phyloP scores from a whole-genome alignment of 2,888 invertebrate species.

The Eupithecia subfuscata region DNA sequence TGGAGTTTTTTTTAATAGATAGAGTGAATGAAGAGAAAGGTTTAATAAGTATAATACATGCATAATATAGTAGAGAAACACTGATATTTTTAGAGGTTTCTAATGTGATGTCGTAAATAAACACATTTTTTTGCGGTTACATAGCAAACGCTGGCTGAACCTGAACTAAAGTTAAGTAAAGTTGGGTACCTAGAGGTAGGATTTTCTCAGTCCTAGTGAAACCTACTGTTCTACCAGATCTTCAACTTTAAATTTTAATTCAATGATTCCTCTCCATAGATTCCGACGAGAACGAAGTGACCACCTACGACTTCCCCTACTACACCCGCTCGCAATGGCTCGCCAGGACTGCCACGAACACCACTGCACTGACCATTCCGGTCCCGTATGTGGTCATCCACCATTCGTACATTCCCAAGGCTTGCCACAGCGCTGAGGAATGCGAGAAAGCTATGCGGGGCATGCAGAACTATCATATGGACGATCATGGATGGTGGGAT shows the following conservation, averaged over 20 bases:
- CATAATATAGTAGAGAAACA: too few species aligned
- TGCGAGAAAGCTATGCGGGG: conserved; percentile 85
- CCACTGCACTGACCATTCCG: conserved; percentile 78
- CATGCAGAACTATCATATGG: conserved; percentile 87
- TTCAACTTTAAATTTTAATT: neutral
- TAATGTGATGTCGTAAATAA: too few species aligned
- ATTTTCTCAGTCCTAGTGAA: too few species aligned
- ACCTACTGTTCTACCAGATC: too few species aligned
- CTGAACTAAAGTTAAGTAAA: too few species aligned
- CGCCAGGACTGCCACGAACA: conserved; percentile 80
- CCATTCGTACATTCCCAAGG: conserved; percentile 86
- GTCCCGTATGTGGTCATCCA: conserved; percentile 89
- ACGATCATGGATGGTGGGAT: conserved; percentile 86
- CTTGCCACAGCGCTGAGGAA: conserved; percentile 78
- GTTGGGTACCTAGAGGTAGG: too few species aligned
- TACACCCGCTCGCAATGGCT: conserved; percentile 84
- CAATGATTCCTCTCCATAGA: conserved; percentile 16
- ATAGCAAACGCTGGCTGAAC: too few species aligned
- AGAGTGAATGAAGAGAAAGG: too few species aligned
- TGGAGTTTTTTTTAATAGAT: too few species aligned
- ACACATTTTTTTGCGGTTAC: too few species aligned
- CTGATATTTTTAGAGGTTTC: too few species aligned
- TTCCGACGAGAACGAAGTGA: conserved; percentile 60
- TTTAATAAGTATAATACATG: too few species aligned
- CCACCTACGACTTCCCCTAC: conserved; percentile 64